These are phyloP conservation scores for Muscicapa adusta DNA, from an alignment of 2,113 vertebrate species.

Conservation along the genomic window DNA sequence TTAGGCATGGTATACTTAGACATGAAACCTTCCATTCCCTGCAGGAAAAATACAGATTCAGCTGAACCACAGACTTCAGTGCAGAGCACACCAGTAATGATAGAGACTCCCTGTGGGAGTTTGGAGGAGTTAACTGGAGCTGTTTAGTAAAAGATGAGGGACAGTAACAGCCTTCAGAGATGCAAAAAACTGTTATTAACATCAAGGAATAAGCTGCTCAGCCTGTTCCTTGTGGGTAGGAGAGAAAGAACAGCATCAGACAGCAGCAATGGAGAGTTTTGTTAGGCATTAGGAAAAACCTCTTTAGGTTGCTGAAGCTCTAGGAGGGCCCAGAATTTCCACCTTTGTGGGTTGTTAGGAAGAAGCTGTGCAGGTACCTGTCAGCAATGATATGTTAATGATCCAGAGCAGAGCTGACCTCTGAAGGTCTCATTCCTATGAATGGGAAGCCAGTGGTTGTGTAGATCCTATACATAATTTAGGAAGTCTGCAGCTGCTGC, in stretches of 20 bases:
- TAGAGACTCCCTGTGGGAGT: accelerated
- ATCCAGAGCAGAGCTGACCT: not conserved
- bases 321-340: not conserved
- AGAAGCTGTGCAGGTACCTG: not conserved
- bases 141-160: not conserved
- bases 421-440: not conserved
- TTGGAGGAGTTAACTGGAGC: not conserved
- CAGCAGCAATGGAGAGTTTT: not conserved
- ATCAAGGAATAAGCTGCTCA: not conserved
- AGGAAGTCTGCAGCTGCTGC: slow-evolving; percentile 6
- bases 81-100: not conserved
- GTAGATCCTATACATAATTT: slow-evolving; percentile 9
- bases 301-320: not conserved
- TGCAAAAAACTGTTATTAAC: not conserved
- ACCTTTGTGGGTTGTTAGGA: not conserved
- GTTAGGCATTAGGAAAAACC: not conserved
- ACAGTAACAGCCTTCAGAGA: not conserved
- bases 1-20: not conserved
- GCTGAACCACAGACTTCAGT: not conserved
- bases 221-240: not conserved
- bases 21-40: not conserved
- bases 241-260: not conserved
- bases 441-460: not conserved
- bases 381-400: not conserved
- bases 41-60: not conserved